phyloP scores from a whole-genome alignment of 2,888 invertebrate genomes.

The Lobophora halterata region DNA sequence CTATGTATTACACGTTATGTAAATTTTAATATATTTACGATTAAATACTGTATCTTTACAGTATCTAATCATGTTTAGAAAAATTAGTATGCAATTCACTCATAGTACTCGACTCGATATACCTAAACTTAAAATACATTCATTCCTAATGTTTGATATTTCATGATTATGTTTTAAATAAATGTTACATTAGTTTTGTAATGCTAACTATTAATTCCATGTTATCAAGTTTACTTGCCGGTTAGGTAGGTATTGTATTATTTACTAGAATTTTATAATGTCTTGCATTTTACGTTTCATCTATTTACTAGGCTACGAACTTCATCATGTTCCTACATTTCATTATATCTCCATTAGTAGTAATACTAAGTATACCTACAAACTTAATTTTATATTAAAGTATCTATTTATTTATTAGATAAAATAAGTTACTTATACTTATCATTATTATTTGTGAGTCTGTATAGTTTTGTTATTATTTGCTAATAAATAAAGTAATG shows the following conservation, averaged over 20 bases:
- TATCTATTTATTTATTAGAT: conserved; percentile 59
- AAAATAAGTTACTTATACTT: conserved; percentile 54
- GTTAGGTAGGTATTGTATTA: conserved; percentile 60
- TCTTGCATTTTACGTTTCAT: conserved; percentile 43
- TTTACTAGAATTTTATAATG: conserved; percentile 38
- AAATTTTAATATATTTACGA: conserved; percentile 4
- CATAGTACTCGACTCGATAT: conserved; percentile 17
- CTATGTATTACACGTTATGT: conserved; percentile 6
- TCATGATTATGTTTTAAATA: conserved; percentile 12
- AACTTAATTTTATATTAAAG: no score
- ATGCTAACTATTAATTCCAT: conserved; percentile 43
- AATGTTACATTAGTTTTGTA: conserved; percentile 23
- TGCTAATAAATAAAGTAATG: conserved; percentile 60
- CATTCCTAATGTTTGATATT: conserved; percentile 38
- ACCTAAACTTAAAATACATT: conserved; percentile 18
- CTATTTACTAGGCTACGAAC: conserved; percentile 45
- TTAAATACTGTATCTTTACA: conserved; percentile 6
- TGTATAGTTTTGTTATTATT: conserved; percentile 73
- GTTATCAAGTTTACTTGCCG: conserved; percentile 56
- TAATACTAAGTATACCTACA: no score
- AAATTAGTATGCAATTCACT: conserved; percentile 39
- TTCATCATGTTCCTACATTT: conserved; percentile 68
- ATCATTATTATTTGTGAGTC: conserved; percentile 58
- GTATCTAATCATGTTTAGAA: no score
- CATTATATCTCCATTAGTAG: conserved; percentile 46